Conservation (phyloP, 2,797 vertebrate species). For the Falco novaeseelandiae region DNA sequence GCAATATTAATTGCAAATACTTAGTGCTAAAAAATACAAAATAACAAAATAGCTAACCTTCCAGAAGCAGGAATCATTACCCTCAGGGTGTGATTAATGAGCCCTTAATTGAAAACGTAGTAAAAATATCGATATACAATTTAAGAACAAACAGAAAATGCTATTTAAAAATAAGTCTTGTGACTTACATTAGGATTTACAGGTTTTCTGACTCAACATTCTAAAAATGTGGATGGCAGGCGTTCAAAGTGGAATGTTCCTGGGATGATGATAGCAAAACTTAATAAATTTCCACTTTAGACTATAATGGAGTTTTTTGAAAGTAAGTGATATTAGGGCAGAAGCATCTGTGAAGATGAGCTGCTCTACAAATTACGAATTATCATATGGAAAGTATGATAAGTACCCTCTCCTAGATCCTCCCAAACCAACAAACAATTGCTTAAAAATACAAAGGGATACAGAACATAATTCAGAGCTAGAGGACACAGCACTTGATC, state of each 20-base stretch:
- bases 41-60: background rate
- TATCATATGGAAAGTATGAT: too few species aligned
- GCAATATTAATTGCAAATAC: background rate
- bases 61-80: background rate
- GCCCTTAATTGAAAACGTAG: background rate
- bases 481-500: background rate
- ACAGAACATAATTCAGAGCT: background rate
- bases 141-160: background rate
- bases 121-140: background rate
- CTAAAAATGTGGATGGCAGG: background rate
- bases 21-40: background rate
- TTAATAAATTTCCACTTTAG: background rate
- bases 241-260: background rate
- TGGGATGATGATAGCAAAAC: background rate
- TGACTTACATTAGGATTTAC: background rate
- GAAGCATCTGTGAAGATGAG: background rate
- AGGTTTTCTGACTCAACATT: background rate
- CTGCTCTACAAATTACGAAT: background rate
- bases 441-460: background rate
- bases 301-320: background rate
- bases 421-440: background rate
- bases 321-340: background rate
- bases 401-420: background rate
- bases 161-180: slow-evolving; percentile 10
- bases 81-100: background rate